phyloP scores from a whole-genome alignment of 2,797 vertebrate species.

The Darevskia mixta region DNA sequence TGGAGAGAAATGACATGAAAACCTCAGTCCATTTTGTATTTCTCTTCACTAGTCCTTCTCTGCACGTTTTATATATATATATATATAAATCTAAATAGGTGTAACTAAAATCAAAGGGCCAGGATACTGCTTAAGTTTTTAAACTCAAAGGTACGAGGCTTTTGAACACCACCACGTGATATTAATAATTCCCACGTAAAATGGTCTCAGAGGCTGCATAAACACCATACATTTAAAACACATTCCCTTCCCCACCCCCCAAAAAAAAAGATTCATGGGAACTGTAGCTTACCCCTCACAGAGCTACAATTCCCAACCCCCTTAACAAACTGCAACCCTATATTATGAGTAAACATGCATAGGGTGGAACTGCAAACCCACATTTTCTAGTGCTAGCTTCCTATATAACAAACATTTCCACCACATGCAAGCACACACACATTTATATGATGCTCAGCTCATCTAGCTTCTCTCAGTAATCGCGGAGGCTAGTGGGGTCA shows the following conservation, averaged over 20 bases:
- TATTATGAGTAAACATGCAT: background rate
- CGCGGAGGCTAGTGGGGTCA: background rate
- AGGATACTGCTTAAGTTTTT: background rate
- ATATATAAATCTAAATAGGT: background rate
- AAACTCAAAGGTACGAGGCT: background rate
- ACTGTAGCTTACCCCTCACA: background rate
- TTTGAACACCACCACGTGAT: background rate
- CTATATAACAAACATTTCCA: background rate
- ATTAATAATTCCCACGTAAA: background rate
- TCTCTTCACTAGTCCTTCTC: background rate
- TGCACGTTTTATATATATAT: background rate
- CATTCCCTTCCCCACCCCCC: too few species aligned
- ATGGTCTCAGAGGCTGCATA: background rate
- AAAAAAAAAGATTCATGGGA: background rate
- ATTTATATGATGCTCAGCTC: background rate
- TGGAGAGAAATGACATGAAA: slow-evolving; percentile 1
- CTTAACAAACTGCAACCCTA: background rate
- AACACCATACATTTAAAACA: too few species aligned
- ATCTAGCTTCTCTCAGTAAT: background rate
- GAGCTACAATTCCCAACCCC: background rate
- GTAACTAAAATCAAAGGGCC: background rate
- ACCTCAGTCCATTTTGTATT: background rate
- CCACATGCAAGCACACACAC: too few species aligned
- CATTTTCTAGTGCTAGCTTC: background rate
- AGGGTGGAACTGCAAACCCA: background rate